Evolutionary conservation across 1,140 invertebrate species (phyloP).

Genomic region (Zaprionus nigranus): DNA sequence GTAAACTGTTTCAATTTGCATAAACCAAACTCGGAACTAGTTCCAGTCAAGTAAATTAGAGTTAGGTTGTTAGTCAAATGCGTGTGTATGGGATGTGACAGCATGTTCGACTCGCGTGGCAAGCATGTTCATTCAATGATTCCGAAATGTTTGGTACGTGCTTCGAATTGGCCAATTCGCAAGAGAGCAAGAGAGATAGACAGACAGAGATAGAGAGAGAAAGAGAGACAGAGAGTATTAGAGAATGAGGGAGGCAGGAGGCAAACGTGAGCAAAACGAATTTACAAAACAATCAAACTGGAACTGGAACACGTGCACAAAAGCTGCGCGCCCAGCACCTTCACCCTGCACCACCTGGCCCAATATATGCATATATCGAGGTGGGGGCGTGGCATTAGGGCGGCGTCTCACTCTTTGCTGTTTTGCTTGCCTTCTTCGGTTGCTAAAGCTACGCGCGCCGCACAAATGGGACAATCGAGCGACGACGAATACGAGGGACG

Average conservation of each 20-base stretch:
- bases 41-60: slow-evolving; percentile 7
- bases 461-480: slow-evolving; percentile 74
- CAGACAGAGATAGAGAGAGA: slow-evolving; percentile 81
- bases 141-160: slow-evolving; percentile 48
- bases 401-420: slow-evolving; percentile 51
- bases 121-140: slow-evolving; percentile 30
- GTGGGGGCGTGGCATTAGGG: neutral
- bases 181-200: slow-evolving; percentile 45
- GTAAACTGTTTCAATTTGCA: neutral
- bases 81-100: slow-evolving; percentile 15
- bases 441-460: slow-evolving; percentile 49
- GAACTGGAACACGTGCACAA: slow-evolving; percentile 79
- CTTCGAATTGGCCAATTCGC: slow-evolving; percentile 60
- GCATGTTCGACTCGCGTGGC: slow-evolving; percentile 13
- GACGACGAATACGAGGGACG: slow-evolving; percentile 56
- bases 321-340: slow-evolving; percentile 23
- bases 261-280: slow-evolving; percentile 86
- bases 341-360: slow-evolving; percentile 11
- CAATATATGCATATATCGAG: neutral
- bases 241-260: slow-evolving; percentile 74
- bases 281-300: slow-evolving; percentile 82
- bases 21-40: neutral
- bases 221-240: slow-evolving; percentile 28
- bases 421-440: slow-evolving; percentile 83
- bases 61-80: slow-evolving; percentile 13